These are phyloP conservation scores for Herminia tarsipennalis DNA, from an alignment of 2,888 invertebrate species.

Conservation along the genomic window DNA sequence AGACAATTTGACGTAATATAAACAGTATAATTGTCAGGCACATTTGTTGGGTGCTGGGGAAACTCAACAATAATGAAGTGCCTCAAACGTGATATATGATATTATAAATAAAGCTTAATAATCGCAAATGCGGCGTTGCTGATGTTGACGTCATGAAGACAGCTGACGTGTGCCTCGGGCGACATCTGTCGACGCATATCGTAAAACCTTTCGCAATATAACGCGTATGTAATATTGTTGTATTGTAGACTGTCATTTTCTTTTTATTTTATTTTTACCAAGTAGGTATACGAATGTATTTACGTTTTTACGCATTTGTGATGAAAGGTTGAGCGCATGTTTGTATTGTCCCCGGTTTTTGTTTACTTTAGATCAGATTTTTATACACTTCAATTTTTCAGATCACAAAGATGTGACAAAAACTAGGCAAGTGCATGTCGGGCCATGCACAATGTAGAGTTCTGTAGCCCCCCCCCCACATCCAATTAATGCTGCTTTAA, in stretches of 20 bases:
- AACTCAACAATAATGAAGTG: conserved; percentile 13
- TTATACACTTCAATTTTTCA: too few species aligned
- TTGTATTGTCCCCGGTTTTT: too few species aligned
- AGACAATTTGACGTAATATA: conserved; percentile 1
- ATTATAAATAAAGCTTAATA: conserved; percentile 43
- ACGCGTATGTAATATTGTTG: conserved; percentile 24
- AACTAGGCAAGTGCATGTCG: too few species aligned
- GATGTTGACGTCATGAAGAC: conserved; percentile 45
- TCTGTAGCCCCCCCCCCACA: too few species aligned
- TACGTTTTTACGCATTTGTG: too few species aligned
- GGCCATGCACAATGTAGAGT: too few species aligned
- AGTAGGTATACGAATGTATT: too few species aligned
- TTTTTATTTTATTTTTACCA: too few species aligned
- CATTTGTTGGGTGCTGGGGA: neutral
- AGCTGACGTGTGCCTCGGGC: conserved; percentile 45
- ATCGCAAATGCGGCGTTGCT: conserved; percentile 38
- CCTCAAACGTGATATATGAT: conserved; percentile 21
- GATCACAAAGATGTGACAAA: too few species aligned
- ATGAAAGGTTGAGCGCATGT: too few species aligned
- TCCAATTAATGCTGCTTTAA: too few species aligned
- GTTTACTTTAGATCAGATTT: too few species aligned
- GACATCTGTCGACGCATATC: conserved; percentile 47
- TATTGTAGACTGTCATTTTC: conserved; percentile 23
- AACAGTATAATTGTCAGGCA: conserved; percentile 9
- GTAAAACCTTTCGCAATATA: conserved; percentile 32